These are phyloP conservation scores for Liasis olivaceus DNA, from an alignment of 2,797 vertebrate genomes.

Conservation along the genomic window DNA sequence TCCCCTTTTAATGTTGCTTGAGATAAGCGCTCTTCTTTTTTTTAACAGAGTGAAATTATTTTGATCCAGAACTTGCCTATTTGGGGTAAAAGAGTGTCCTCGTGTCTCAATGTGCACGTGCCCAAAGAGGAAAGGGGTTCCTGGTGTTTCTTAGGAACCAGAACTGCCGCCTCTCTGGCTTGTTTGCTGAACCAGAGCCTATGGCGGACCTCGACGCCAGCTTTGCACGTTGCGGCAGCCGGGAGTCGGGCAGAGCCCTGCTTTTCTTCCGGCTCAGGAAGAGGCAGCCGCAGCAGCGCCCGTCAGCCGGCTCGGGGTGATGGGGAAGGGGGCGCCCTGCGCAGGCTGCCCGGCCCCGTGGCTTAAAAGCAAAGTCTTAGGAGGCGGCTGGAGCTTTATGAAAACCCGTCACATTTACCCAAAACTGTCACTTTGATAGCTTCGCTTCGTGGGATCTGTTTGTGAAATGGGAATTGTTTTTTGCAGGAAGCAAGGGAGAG, in stretches of 20 bases:
- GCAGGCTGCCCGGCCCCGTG: neutral
- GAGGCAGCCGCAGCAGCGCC: neutral
- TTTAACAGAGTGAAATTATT: conserved; percentile 31
- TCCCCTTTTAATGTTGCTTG: conserved; percentile 36
- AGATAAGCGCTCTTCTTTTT: conserved; percentile 14
- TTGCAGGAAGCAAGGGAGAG: neutral
- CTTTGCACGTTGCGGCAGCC: neutral
- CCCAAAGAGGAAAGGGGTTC: neutral
- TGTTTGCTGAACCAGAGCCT: neutral
- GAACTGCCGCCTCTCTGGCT: neutral
- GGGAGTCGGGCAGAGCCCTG: no score
- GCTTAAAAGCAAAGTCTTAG: neutral
- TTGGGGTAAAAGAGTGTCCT: neutral
- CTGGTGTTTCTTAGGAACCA: neutral
- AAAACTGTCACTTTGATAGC: neutral
- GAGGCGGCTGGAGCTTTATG: neutral
- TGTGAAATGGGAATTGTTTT: conserved; percentile 60
- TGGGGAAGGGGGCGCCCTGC: neutral
- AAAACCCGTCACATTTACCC: conserved; percentile 25
- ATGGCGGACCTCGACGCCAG: neutral
- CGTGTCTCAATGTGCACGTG: neutral
- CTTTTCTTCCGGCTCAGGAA: neutral
- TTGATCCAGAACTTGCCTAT: conserved; percentile 51
- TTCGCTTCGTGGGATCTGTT: conserved; percentile 53
- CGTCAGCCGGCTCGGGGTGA: neutral